Evolutionary conservation across 2,113 vertebrate species (phyloP), one percentile per base, ranked within the genome.

Genomic region (Pomatostomus ruficeps): DNA sequence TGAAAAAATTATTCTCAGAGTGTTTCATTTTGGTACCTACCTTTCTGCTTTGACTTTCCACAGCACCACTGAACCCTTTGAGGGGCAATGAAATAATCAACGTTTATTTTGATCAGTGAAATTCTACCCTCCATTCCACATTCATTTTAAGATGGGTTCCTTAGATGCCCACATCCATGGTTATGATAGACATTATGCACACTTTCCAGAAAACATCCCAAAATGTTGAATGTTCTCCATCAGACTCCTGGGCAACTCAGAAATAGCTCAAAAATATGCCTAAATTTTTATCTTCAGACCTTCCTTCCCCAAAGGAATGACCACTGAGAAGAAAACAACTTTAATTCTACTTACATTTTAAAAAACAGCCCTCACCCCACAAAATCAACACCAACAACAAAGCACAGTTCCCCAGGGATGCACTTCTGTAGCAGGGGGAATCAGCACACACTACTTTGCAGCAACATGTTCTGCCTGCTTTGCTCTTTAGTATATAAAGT

Each of bases 401-500:
- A 38, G 10, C 26, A 43, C 1, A 9, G 20, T 7, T 95, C 77
- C 59, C 78, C 57, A 74, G 57, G 85, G 67, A 68, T 51, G 33
- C 10, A 23, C 62, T 90, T 83, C 46, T 81, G 82, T 21, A 92
- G 77, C 55, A 91, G 59, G 67, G 59, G 51, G 61, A 94, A 85
- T 73, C 54, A 81, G 55, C 70, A 40, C 19, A 33, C 35, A 38
- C 81, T 88, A 80, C 78, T 89, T 85, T 72, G 66, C 12, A 71
- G 81, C 58, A 71, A 16, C 46, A 57, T 0, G 2, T 73, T 94
- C 63, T 78, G 43, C 52, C 58, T 72, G 61, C 74, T 91, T 86
- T 77, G 79, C 52, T 88, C 86, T 92, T 95, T 76, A 94, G 83
- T 89, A 88, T 75, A 96, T 89, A 95, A 96, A 92, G 73, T 78